Base-by-base conservation (phyloP, 2,888 invertebrate species). In the Drosophila macrospina region DNA sequence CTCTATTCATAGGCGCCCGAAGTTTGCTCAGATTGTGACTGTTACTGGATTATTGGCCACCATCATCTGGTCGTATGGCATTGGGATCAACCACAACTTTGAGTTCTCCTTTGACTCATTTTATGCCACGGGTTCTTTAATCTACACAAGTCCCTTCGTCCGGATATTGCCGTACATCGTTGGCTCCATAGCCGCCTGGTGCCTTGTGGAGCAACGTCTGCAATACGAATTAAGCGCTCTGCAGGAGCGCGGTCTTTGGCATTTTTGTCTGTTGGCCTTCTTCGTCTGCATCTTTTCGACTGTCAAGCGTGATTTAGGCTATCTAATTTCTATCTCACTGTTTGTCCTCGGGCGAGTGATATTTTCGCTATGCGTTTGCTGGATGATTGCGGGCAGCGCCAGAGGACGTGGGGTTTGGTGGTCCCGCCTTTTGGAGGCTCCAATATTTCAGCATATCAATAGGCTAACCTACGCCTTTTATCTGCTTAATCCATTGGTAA, bases 391-490 rank as follows among this genome's bases (percentile, higher is more conserved):
- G 15, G 94, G 94, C 37, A 94, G 94, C 78, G 92, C 92, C 37
- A 94, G 93, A 1, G 93, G 93, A 11, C 92, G 94, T 61, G 93
- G 91, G 10, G 89, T 83, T 3, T 90, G 91, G 90, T 92, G 92
- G 92, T 92, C 91, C 0, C 88, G 91, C n/a, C 70, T 92, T 11
- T 62, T 92, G 47, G 92, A 92, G 69, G 78, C 86, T 11, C 87
- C 89, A 11, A 71, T 87, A 1, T 92, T 92, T 51, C 91, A 92
- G 57, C 92, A 92, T 47, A 32, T 94, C 1, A 94, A 94, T 79
- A 93, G 93, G 69, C 78, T 94, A 39, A 93, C 94, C 0, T 94
- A 93, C 80, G 93, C 93, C 45, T 93, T 93, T 41, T 94, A 94
- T 86, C 90, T 94, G 13, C 66, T 94, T 15, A 94, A 94, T 92